A percentile compares a stretch with the other conserved stretches of the same genome.
Evolutionary conservation across 30 jellyfish, hydroid and myxozoan genomes (phyloP).

Genomic region (Cassiopea andromeda): DNA sequence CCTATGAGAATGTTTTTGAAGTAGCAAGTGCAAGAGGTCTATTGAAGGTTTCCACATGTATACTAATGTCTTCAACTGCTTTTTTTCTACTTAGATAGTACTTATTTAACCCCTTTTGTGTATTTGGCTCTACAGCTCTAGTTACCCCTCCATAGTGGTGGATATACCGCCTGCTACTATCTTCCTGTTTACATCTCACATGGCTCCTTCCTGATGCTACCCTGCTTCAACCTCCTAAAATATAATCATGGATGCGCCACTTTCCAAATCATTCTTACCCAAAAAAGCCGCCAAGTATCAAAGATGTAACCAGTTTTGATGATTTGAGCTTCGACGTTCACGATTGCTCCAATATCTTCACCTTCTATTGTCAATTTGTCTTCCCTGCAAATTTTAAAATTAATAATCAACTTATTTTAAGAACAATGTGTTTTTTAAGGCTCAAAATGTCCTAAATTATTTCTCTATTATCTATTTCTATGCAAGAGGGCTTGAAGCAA

Average conservation of each 20-base stretch:
- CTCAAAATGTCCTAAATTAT: no score
- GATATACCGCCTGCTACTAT: not conserved
- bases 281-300: conserved; percentile 38
- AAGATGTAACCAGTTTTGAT: conserved; percentile 8
- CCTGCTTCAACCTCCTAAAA: not conserved
- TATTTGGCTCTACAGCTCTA: no score
- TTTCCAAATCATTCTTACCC: conserved; percentile 19
- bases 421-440: no score
- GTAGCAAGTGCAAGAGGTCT: no score
- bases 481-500: no score
- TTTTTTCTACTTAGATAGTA: no score
- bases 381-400: not conserved
- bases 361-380: conserved; percentile 7
- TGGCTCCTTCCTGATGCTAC: not conserved
- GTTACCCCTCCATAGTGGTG: not conserved
- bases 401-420: no score
- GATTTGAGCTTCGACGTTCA: conserved; percentile 22
- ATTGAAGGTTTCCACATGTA: no score
- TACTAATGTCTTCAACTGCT: no score
- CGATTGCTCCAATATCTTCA: conserved; percentile 40
- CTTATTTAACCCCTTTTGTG: no score
- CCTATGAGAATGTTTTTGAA: no score
- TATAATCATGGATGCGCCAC: not conserved
- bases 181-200: not conserved
- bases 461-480: no score